These are phyloP conservation scores for Furcula furcula DNA, from an alignment of 2,888 invertebrate genomes.

Conservation along the genomic window DNA sequence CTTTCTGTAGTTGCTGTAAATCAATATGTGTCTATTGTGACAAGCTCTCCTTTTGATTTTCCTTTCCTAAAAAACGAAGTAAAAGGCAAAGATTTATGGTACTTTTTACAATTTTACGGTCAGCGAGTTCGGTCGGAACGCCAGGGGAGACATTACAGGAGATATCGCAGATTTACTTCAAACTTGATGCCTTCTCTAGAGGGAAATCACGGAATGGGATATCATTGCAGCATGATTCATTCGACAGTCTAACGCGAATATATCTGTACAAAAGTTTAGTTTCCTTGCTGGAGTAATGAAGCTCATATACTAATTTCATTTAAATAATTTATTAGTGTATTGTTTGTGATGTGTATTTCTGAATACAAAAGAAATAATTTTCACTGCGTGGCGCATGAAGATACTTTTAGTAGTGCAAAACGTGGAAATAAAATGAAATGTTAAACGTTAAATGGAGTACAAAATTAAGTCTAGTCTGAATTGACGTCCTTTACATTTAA, in stretches of 20 bases:
- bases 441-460: too few species aligned
- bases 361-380: too few species aligned
- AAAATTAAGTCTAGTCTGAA: too few species aligned
- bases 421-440: too few species aligned
- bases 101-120: constrained; percentile 81
- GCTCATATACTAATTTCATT: too few species aligned
- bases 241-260: constrained; percentile 44
- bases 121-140: constrained; percentile 65
- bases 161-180: constrained; percentile 77
- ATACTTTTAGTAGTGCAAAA: too few species aligned
- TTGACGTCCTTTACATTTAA: too few species aligned
- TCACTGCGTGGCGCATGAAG: too few species aligned
- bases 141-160: constrained; percentile 72
- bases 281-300: too few species aligned
- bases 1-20: constrained; percentile 1
- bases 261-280: constrained; percentile 24
- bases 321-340: too few species aligned
- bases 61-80: constrained; percentile 37
- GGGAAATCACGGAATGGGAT: constrained; percentile 71
- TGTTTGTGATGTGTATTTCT: too few species aligned
- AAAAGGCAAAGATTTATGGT: constrained; percentile 70
- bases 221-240: constrained; percentile 58
- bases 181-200: constrained; percentile 71
- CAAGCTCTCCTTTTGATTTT: constrained; percentile 25
- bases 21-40: constrained; percentile 27